A percentile compares a stretch with the other conserved stretches of the same genome.
Evolutionary conservation across 2,797 vertebrate genomes (phyloP).

Genomic region (Heliangelus exortis): DNA sequence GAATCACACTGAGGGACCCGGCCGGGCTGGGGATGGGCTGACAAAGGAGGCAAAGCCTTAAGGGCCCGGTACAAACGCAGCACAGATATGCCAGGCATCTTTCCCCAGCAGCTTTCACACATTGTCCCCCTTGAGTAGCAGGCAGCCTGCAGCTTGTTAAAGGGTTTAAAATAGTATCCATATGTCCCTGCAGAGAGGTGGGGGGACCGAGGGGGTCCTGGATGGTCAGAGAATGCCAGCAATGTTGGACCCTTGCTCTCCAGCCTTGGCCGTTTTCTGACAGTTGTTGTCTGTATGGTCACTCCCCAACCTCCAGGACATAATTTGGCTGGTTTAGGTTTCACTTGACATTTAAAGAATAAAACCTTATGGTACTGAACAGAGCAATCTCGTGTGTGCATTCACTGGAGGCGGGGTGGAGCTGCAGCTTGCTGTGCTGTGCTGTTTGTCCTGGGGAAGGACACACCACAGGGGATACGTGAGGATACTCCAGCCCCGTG

Average conservation of each 20-base stretch:
- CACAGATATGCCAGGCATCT: conserved; percentile 70
- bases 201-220: conserved; percentile 46
- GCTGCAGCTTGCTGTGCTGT: not conserved
- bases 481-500: not conserved
- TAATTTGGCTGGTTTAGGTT: conserved; percentile 60
- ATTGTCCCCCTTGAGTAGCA: conserved; percentile 53
- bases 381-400: not conserved
- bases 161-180: conserved; percentile 79
- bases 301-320: conserved; percentile 31
- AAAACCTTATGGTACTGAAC: conserved; percentile 24
- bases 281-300: conserved; percentile 69
- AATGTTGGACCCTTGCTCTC: conserved; percentile 65
- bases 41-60: conserved; percentile 36
- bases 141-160: conserved; percentile 69
- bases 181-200: conserved; percentile 59
- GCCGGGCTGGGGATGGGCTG: not conserved
- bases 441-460: not conserved
- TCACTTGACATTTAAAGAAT: conserved; percentile 70
- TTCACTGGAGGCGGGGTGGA: not conserved
- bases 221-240: conserved; percentile 69
- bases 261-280: conserved; percentile 25
- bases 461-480: fast-evolving
- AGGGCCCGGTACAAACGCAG: not conserved
- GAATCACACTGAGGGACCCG: not conserved
- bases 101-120: conserved; percentile 41